Base-by-base conservation (phyloP, 37 sponge, comb jelly and placozoan genomes). In the Theonella swinhoei region DNA sequence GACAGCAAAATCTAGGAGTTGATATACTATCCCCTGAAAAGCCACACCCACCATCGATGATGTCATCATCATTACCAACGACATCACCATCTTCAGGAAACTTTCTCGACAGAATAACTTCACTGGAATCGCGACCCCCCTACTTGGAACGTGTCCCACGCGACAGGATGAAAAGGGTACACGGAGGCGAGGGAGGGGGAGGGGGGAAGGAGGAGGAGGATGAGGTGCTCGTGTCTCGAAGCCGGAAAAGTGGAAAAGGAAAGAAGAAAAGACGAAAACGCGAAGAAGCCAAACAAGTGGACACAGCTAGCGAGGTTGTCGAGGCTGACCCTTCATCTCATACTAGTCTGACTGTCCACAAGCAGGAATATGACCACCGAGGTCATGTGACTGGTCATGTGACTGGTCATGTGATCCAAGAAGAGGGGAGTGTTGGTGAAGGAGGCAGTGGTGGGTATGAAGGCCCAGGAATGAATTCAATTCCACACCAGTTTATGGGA, bases 241-340 rank as follows among this genome's bases (percentile, higher is more conserved):
- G 26, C 7, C 67, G 77, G 74, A 78, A 61, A 37, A 61, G 24
- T 14, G 8, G 11, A 22, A 65, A 42, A 38, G 69, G 68, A 62
- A 86, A 79, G 62, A 86, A 78, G 43, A 70, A 60, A 62, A 86
- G 38, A 35, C 66, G 70, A 66, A 77, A 68, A 68, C 67, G 47
- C n/a, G 35, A 62, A 17, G n/a, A 31, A 22, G 65, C 62, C 2
- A 74, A 39, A 11, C 34, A 74, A 19, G 75, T 25, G 72, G 39
- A 71, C 72, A 30, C 28, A n/a, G n/a, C n/a, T n/a, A n/a, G 68
- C 8, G 68, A 67, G 64, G 82, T 72, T 61, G 66, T 83, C 31
- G 75, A 83, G 29, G 74, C 83, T n/a, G n/a, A n/a, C n/a, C n/a
- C n/a, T n/a, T n/a, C n/a, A 23, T 70, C 35, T 29, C 70, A 4